Evolutionary conservation across 2,797 vertebrate genomes (phyloP), one percentile per base, ranked within the genome.

Genomic region (Esox masquinongy): DNA sequence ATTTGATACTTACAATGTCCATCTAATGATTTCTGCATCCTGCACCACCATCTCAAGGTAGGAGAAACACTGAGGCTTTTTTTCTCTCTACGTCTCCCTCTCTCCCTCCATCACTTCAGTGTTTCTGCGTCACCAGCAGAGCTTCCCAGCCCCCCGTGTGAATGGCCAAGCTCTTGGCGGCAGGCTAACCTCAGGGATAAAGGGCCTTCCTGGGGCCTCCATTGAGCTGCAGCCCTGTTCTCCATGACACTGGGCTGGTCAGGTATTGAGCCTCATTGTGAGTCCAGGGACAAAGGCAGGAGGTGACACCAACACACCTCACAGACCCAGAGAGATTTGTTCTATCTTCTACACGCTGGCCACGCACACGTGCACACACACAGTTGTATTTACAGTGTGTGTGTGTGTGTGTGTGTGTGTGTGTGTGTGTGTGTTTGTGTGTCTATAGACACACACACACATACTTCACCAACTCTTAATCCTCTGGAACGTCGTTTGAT

Each of bases 201-300:
- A 75, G 70, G 74, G 59, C n/a, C 68, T 83, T 79, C 79, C 79
- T 74, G 36, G 59, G 22, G 74, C 74, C 72, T 66, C 64, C 59
- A 74, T 79, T 80, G 79, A 82, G 56, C 70, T 75, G 68, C 73
- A 72, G 74, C 74, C 31, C 76, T 61, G 77, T 77, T 84, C 79
- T 80, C 74, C 51, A 63, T 72, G 83, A 80, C 73, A 77, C 22
- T 19, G 63, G 76, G 53, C 66, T 56, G 77, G 75, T 73, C 77
- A 74, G 75, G 68, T 77, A 77, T 82, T 83, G 82, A 79, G 51
- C 59, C 73, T 74, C 78, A 79, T 71, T 82, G 80, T 84, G 68
- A n/a, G 36, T 68, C 50, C 19, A 70, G 51, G 74, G 80, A 85
- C 83, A 83, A 85, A 85, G 79, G 26, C 6, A 29, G 16, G 73